Base-by-base conservation (phyloP, 1,140 invertebrate genomes). In the Pollicipes pollicipes region DNA sequence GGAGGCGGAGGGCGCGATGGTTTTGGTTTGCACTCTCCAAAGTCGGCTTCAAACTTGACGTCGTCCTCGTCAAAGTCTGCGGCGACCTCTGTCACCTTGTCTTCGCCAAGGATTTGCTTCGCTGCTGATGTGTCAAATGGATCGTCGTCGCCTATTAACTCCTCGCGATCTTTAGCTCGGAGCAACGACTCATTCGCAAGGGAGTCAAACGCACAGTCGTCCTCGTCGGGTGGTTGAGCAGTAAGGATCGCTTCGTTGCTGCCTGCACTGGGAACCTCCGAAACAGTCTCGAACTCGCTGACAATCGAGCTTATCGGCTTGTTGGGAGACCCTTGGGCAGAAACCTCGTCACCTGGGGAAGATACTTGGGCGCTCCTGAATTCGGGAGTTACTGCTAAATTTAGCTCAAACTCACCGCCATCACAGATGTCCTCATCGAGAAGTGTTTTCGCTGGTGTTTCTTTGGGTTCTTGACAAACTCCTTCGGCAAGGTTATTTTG, bases 1-100 rank as follows among this genome's bases (percentile, higher is more conserved):
- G 71, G 64, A 10, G 74, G 74, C 37, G 72, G 69, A 45, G 73
- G 30, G 27, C 68, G 31, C 28, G 30, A 35, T 24, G 73, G 67
- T 45, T 68, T 27, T 72, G 73, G 26, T 30, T 31, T 64, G 31
- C 70, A 30, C 63, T 89, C 88, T 0, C 87, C 90, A 80, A 90
- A 90, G 68, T 88, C 86, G 17, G 90, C 93, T 77, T 93, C 90
- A 76, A 94, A 94, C 0, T 90, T 90, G 84, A 92, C 90, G 71
- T 83, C 82, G 58, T 75, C 76, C 64, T 73, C 74, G 35, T 71
- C 70, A 30, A 70, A 30, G 29, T 37, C 64, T 30, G 70, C 64
- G 26, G 37, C 35, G 6, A 30, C 28, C 37, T 17, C 64, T 31
- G 71, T 71, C 24, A 13, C 10, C 35, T 73, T 73, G 10, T 73